A percentile compares a stretch with the other conserved stretches of the same genome.
These are phyloP conservation scores for Heptranchias perlo DNA, from an alignment of 2,113 vertebrate species.

Conservation along the genomic window DNA sequence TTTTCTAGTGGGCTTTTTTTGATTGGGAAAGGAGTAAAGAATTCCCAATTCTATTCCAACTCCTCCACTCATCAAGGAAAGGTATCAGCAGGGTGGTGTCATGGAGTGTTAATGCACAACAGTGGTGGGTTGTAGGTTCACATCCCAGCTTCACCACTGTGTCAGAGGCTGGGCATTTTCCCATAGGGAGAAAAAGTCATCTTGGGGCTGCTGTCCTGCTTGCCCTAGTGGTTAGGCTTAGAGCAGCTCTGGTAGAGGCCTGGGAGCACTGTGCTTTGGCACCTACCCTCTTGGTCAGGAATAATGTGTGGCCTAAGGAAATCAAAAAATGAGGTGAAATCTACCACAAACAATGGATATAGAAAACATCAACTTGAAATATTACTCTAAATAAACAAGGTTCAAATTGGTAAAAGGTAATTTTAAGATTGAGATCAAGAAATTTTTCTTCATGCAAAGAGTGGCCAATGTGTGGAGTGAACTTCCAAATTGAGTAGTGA, in stretches of 20 bases:
- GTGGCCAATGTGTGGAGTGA: too few relatives aligned
- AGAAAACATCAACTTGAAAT: too few relatives aligned
- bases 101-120: background rate
- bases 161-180: background rate
- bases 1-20: background rate
- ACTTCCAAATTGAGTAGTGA: background rate
- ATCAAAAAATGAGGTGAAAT: too few relatives aligned
- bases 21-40: background rate
- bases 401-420: too few relatives aligned
- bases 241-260: too few relatives aligned
- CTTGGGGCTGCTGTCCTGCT: background rate
- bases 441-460: too few relatives aligned
- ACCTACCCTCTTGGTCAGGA: too few relatives aligned
- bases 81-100: background rate
- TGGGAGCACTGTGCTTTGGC: too few relatives aligned
- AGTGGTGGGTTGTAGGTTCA: background rate
- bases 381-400: too few relatives aligned
- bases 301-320: too few relatives aligned
- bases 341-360: too few relatives aligned
- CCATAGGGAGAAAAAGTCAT: background rate
- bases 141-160: background rate
- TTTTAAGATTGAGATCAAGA: too few relatives aligned
- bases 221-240: background rate
- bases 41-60: background rate
- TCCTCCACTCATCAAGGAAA: background rate